Percentiles rank a stretch among this genome's conserved stretches.
These are phyloP conservation scores for Athene cunicularia DNA, from an alignment of 2,113 vertebrate genomes.

Conservation along the genomic window DNA sequence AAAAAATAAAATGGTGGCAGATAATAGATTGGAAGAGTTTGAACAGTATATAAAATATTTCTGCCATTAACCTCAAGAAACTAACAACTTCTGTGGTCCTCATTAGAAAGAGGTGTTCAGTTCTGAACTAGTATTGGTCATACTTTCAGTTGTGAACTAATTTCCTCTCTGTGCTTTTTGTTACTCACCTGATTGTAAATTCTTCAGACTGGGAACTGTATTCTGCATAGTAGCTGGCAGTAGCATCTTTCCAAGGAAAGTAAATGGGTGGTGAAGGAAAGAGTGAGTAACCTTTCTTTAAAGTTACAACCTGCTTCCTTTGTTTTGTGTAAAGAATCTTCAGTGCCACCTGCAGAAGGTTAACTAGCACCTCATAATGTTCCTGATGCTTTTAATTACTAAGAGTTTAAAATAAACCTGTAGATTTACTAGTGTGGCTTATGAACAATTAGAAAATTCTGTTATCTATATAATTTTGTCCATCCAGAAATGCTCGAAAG, in stretches of 20 bases:
- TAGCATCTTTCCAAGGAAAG: background rate
- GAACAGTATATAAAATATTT: background rate
- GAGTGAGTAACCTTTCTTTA: background rate
- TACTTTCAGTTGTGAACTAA: background rate
- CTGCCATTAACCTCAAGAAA: background rate
- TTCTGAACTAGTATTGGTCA: background rate
- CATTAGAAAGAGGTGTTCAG: too few relatives aligned
- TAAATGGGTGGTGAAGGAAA: background rate
- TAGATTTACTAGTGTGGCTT: background rate
- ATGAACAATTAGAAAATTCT: background rate
- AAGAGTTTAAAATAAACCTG: background rate
- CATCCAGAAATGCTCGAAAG: constrained; percentile 90
- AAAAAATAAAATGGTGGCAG: background rate
- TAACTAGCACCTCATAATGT: background rate
- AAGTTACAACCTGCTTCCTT: background rate
- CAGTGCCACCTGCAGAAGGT: background rate
- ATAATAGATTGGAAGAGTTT: background rate
- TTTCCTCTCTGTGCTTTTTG: background rate
- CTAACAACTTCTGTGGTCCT: background rate
- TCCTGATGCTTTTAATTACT: background rate
- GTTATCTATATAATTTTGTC: background rate
- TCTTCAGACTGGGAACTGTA: background rate
- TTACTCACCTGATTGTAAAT: background rate
- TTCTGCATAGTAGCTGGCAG: background rate
- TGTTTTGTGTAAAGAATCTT: background rate